phyloP scores from a whole-genome alignment of 2,797 vertebrate species.

The Myoxocephalus aenaeus region DNA sequence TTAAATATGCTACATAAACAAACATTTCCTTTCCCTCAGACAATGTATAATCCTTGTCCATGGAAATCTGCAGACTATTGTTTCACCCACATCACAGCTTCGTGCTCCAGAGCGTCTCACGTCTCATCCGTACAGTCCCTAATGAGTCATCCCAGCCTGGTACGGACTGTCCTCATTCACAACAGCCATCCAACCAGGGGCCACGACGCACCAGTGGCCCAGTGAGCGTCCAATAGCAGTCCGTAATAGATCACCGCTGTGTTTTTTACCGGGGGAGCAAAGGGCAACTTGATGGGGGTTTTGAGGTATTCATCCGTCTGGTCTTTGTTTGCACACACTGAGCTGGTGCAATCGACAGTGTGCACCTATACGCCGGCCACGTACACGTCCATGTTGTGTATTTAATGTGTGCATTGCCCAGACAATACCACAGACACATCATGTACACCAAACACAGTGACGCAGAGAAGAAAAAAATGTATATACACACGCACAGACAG shows the following conservation, averaged over 20 bases:
- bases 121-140: conserved; percentile 34
- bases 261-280: conserved; percentile 13
- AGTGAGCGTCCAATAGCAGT: conserved; percentile 20
- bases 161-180: conserved; percentile 63
- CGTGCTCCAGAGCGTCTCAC: conserved; percentile 26
- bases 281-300: conserved; percentile 17
- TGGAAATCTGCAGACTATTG: conserved; percentile 17
- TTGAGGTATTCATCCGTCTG: conserved; percentile 36
- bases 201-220: not conserved
- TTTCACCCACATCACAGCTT: conserved; percentile 43
- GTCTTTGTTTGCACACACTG: conserved; percentile 18
- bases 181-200: conserved; percentile 11
- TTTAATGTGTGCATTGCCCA: not conserved
- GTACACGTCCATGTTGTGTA: not conserved
- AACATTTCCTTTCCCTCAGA: not conserved
- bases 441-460: conserved; percentile 25
- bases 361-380: not conserved
- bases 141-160: conserved; percentile 52
- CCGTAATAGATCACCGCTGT: not conserved
- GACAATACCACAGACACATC: conserved; percentile 26
- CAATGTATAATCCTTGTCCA: not conserved
- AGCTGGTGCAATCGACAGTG: not conserved
- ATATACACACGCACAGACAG: not conserved
- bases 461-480: not conserved
- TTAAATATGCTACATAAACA: not conserved